phyloP scores from a whole-genome alignment of 2,797 vertebrate species.

The Amblyopsis hoosieri region DNA sequence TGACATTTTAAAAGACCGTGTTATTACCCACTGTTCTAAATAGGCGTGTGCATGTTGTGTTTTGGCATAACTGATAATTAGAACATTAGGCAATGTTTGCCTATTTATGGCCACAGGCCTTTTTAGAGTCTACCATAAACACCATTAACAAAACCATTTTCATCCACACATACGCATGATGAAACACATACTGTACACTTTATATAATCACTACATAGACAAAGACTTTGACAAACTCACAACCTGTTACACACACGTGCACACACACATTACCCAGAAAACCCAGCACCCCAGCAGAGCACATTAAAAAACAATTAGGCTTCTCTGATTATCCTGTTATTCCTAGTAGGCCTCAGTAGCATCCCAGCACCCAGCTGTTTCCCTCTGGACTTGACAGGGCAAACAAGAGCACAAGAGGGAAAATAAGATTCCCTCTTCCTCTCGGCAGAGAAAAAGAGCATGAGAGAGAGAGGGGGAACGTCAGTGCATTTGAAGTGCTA shows the following conservation, averaged over 20 bases:
- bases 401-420: constrained; percentile 6
- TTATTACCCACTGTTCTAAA: constrained; percentile 19
- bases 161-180: constrained; percentile 4
- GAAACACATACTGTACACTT: constrained; percentile 1
- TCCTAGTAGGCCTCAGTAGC: constrained; percentile 36
- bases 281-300: constrained; percentile 35
- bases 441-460: neutral
- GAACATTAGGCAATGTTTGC: constrained; percentile 1
- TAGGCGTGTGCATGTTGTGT: constrained; percentile 7
- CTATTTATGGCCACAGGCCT: neutral
- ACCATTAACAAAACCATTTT: neutral
- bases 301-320: constrained; percentile 71
- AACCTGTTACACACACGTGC: neutral
- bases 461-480: constrained; percentile 3
- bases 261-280: neutral
- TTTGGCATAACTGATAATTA: constrained; percentile 12
- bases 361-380: constrained; percentile 55
- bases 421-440: constrained; percentile 3
- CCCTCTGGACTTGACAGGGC: constrained; percentile 41
- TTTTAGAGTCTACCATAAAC: neutral
- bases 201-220: neutral
- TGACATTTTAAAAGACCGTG: neutral
- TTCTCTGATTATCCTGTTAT: constrained; percentile 61
- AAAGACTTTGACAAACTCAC: neutral
- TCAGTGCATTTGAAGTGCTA: constrained; percentile 41